These are phyloP conservation scores for Oncorhynchus masou DNA, from an alignment of 2,113 vertebrate genomes.

Conservation along the genomic window DNA sequence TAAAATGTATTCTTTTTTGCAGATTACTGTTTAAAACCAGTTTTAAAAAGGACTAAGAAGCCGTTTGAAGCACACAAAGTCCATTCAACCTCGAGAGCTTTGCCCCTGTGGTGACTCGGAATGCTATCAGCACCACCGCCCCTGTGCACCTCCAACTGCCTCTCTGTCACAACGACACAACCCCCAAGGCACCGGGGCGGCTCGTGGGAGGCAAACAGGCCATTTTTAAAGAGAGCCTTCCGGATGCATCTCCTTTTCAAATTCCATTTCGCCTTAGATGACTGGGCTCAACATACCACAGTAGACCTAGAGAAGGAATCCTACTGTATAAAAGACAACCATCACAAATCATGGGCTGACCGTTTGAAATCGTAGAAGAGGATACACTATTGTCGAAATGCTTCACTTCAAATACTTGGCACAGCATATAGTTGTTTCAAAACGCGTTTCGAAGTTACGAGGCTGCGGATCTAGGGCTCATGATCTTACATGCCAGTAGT, in stretches of 20 bases:
- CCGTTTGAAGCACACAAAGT: background rate
- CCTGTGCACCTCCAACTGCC: background rate
- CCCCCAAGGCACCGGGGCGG: background rate
- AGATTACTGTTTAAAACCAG: too few species aligned
- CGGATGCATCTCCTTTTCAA: background rate
- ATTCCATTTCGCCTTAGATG: background rate
- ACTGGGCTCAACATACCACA: too few species aligned
- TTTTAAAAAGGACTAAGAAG: background rate
- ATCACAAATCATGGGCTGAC: background rate
- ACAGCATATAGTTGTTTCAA: too few species aligned
- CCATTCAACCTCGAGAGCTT: background rate
- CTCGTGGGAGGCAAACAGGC: background rate
- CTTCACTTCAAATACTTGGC: too few species aligned
- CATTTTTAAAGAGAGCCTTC: constrained; percentile 1
- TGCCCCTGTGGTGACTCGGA: background rate
- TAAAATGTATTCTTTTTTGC: too few species aligned
- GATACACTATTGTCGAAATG: background rate
- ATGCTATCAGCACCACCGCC: background rate
- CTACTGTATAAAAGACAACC: background rate
- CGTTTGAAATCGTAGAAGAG: background rate
- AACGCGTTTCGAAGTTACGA: too few species aligned
- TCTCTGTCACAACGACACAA: background rate
- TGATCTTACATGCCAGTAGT: too few species aligned
- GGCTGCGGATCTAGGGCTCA: too few species aligned
- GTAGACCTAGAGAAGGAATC: background rate